phyloP scores from a whole-genome alignment of 2,113 vertebrate genomes.

The Nesoenas mayeri region DNA sequence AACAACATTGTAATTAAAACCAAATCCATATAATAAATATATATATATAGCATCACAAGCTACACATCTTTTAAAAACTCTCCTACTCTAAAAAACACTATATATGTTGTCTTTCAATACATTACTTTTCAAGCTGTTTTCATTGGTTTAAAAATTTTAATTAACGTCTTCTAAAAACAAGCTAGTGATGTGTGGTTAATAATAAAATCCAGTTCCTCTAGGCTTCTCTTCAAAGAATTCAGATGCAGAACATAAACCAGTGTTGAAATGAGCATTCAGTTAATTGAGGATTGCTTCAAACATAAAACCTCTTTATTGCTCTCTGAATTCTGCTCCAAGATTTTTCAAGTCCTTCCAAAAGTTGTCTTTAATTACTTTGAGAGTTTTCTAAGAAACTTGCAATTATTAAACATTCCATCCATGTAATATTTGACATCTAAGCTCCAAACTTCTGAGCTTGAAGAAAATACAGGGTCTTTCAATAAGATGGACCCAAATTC shows the following conservation, averaged over 20 bases:
- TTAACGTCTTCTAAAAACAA: not conserved
- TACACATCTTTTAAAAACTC: not conserved
- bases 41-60: not conserved
- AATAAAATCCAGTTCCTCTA: not conserved
- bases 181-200: not conserved
- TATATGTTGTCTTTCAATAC: not conserved
- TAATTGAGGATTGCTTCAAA: not conserved
- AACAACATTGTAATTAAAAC: not conserved
- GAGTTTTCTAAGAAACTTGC: not conserved
- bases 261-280: not conserved
- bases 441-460: not conserved
- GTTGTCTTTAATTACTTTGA: not conserved
- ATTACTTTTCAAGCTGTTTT: not conserved
- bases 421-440: not conserved
- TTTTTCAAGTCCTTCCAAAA: not conserved
- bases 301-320: not conserved
- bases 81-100: not conserved
- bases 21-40: not conserved
- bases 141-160: not conserved
- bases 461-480: not conserved
- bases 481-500: too few species aligned
- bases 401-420: not conserved
- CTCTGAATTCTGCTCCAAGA: not conserved
- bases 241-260: not conserved
- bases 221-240: not conserved